phyloP scores from a whole-genome alignment of 2,797 vertebrate species.

The Catostomus latipinnis region DNA sequence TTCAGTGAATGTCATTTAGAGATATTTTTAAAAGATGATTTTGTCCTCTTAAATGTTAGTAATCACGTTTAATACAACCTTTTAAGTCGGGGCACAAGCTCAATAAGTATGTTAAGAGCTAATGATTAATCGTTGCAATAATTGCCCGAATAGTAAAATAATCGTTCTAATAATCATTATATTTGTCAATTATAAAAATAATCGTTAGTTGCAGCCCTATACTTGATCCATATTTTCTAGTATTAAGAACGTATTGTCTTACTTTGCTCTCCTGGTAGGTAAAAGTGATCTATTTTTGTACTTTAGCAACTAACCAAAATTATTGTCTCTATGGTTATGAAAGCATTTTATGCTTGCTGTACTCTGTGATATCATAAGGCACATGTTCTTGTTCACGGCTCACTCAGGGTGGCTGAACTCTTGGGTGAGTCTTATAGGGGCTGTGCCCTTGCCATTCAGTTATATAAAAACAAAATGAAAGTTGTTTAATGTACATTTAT shows the following conservation, averaged over 20 bases:
- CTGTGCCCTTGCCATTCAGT: constrained; percentile 1
- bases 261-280: neutral
- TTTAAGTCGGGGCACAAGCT: too few species aligned
- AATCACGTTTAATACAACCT: too few species aligned
- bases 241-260: neutral
- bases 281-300: neutral
- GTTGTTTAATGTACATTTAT: constrained; percentile 5
- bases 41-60: too few species aligned
- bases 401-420: constrained; percentile 2
- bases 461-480: constrained; percentile 3
- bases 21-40: too few species aligned
- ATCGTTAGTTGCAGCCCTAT: neutral
- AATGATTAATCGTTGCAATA: too few species aligned
- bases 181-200: too few species aligned
- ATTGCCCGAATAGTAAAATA: too few species aligned
- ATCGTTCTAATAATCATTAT: too few species aligned
- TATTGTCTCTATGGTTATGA: neutral
- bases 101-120: too few species aligned
- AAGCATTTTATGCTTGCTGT: neutral
- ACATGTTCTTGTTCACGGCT: neutral
- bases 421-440: neutral
- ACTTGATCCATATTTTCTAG: neutral
- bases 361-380: too few species aligned
- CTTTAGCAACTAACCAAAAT: neutral
- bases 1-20: too few species aligned